phyloP scores from a whole-genome alignment of 2,797 vertebrate genomes.

The Channallabes apus region DNA sequence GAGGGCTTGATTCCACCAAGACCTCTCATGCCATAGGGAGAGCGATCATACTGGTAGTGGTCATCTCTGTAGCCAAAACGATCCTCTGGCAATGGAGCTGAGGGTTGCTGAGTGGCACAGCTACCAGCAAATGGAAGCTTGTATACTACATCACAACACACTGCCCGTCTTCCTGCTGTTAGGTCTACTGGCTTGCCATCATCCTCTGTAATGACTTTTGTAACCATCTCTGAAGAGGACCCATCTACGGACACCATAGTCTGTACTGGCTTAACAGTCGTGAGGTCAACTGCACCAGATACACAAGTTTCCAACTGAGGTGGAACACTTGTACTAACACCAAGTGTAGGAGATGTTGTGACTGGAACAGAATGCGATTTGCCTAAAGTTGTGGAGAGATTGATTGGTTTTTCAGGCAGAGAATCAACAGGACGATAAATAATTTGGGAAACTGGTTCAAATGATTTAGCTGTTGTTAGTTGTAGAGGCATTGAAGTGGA shows the following conservation, averaged over 20 bases:
- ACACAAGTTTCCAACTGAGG: conserved; percentile 68
- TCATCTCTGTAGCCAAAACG: conserved; percentile 97
- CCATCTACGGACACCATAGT: conserved; percentile 86
- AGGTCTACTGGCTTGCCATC: conserved; percentile 96
- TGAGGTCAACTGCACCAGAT: conserved; percentile 89
- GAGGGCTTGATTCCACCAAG: conserved; percentile 95
- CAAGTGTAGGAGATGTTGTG: conserved; percentile 77
- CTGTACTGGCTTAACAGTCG: conserved; percentile 87
- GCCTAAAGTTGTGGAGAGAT: conserved; percentile 81
- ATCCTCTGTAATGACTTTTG: conserved; percentile 85
- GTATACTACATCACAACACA: conserved; percentile 97
- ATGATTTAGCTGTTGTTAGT: conserved; percentile 85
- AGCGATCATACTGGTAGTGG: conserved; percentile 92
- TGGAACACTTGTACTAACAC: conserved; percentile 72
- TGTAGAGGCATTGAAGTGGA: conserved; percentile 82
- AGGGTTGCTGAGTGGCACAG: conserved; percentile 86
- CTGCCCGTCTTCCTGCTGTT: conserved; percentile 89
- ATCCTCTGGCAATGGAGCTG: conserved; percentile 90
- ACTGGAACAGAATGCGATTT: conserved; percentile 75
- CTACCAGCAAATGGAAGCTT: conserved; percentile 92
- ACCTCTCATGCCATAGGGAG: conserved; percentile 83
- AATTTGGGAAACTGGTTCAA: conserved; percentile 83
- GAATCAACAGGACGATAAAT: conserved; percentile 74
- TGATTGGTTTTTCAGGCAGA: conserved; percentile 90
- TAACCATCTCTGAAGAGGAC: conserved; percentile 78